These are phyloP conservation scores for Hydrochoerus hydrochaeris DNA, from an alignment of 2,113 vertebrate genomes.

Conservation along the genomic window DNA sequence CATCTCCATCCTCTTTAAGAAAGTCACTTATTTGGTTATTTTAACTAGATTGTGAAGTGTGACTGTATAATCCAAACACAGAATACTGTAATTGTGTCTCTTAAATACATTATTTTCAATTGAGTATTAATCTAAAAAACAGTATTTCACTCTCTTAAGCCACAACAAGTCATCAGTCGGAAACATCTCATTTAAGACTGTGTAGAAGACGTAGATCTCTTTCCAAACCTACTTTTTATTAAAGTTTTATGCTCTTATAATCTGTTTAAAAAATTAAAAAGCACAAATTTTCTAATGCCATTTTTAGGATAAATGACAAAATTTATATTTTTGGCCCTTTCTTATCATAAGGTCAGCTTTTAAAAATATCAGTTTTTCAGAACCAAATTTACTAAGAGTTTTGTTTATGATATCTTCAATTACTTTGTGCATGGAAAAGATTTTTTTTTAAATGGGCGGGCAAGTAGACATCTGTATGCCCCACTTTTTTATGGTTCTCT, in stretches of 20 bases:
- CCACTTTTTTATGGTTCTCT: too few species aligned
- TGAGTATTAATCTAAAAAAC: conserved; percentile 78
- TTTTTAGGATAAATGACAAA: neutral
- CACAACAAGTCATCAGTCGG: conserved; percentile 49
- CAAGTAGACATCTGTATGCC: neutral
- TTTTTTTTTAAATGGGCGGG: neutral
- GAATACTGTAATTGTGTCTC: conserved; percentile 46
- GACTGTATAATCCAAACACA: conserved; percentile 77
- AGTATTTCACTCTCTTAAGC: conserved; percentile 78
- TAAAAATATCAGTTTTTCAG: neutral
- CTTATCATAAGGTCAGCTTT: neutral
- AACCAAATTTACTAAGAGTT: neutral
- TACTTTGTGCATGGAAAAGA: neutral
- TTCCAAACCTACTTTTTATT: neutral
- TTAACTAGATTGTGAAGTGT: conserved; percentile 83
- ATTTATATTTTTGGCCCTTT: neutral
- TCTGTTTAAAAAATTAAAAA: neutral
- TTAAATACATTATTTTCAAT: conserved; percentile 82
- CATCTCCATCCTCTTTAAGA: conserved; percentile 72
- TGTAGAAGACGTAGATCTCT: neutral
- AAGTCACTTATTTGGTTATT: conserved; percentile 79
- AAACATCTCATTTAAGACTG: conserved; percentile 73
- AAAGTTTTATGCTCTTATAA: neutral
- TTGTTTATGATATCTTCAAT: neutral
- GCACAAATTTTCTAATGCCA: neutral